Conservation (phyloP, 2,888 invertebrate genomes). For the Hoplodrina blanda region DNA sequence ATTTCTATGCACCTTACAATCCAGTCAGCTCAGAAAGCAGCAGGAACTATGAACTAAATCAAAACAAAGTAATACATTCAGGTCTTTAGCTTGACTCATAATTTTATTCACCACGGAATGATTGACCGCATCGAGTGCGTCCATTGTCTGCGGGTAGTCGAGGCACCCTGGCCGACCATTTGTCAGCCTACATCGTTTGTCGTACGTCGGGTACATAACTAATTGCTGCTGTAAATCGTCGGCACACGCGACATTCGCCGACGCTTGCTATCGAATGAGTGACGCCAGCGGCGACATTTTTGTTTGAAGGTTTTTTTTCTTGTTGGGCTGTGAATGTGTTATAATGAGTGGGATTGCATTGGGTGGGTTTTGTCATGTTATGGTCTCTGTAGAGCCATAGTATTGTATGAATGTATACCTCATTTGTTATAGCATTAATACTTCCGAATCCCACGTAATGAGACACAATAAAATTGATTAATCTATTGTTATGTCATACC, state of each 20-base stretch:
- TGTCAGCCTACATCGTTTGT: slow-evolving; percentile 70
- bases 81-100: slow-evolving; percentile 58
- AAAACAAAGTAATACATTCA: slow-evolving; percentile 46
- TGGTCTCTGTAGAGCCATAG: slow-evolving; percentile 1
- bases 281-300: slow-evolving; percentile 61
- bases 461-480: too few species aligned
- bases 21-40: slow-evolving; percentile 15
- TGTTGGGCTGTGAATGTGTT: slow-evolving; percentile 48
- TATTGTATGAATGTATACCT: slow-evolving; percentile 10
- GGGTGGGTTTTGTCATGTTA: slow-evolving; percentile 43
- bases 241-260: slow-evolving; percentile 64
- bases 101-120: slow-evolving; percentile 65
- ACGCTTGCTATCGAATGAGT: slow-evolving; percentile 64
- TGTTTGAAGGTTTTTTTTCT: slow-evolving; percentile 39
- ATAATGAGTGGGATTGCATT: slow-evolving; percentile 54
- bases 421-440: too few species aligned
- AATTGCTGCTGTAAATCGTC: slow-evolving; percentile 72
- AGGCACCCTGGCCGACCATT: slow-evolving; percentile 68
- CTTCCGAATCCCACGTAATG: too few species aligned
- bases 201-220: slow-evolving; percentile 70
- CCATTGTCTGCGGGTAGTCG: slow-evolving; percentile 69
- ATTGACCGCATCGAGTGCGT: slow-evolving; percentile 65
- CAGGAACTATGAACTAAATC: slow-evolving; percentile 28
- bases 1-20: slow-evolving; percentile 9
- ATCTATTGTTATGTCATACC: too few species aligned